Evolutionary conservation across 2,113 vertebrate genomes (phyloP).

Genomic region (Dipodomys spectabilis): DNA sequence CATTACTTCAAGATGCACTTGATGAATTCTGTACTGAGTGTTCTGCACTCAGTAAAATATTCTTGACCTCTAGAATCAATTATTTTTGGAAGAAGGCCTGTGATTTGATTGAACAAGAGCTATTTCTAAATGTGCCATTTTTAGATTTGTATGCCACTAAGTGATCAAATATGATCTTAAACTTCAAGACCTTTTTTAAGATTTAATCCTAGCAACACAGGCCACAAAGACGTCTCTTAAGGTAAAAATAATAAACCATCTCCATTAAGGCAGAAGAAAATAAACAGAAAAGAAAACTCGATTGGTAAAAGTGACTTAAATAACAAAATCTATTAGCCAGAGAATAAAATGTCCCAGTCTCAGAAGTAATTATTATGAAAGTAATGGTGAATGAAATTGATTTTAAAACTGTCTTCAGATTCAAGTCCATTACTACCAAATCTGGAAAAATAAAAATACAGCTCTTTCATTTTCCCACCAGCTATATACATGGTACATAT

Average conservation of each 20-base stretch:
- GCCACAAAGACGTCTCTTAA: slow-evolving; percentile 15
- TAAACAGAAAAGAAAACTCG: slow-evolving; percentile 26
- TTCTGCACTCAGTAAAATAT: slow-evolving; percentile 41
- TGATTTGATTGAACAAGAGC: slow-evolving; percentile 33
- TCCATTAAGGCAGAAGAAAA: not conserved
- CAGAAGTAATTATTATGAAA: slow-evolving; percentile 72
- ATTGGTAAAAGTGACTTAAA: slow-evolving; percentile 41
- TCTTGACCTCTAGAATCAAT: slow-evolving; percentile 27
- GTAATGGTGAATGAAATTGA: slow-evolving; percentile 71
- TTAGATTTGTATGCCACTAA: slow-evolving; percentile 4
- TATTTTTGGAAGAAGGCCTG: not conserved
- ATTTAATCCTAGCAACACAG: slow-evolving; percentile 24
- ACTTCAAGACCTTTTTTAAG: slow-evolving; percentile 16
- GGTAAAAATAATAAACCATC: slow-evolving; percentile 51
- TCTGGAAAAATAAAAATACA: slow-evolving; percentile 38
- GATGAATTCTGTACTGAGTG: not conserved
- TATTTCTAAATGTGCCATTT: slow-evolving; percentile 8
- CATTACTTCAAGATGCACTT: not conserved
- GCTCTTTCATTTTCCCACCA: not conserved
- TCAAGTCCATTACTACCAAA: slow-evolving; percentile 49
- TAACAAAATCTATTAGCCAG: slow-evolving; percentile 52
- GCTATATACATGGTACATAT: not conserved
- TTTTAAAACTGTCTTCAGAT: slow-evolving; percentile 64
- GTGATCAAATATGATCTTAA: slow-evolving; percentile 24
- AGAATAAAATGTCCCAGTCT: slow-evolving; percentile 34